These are phyloP conservation scores for Holcopasites calliopsidis DNA, from an alignment of 1,140 invertebrate species.

Conservation along the genomic window DNA sequence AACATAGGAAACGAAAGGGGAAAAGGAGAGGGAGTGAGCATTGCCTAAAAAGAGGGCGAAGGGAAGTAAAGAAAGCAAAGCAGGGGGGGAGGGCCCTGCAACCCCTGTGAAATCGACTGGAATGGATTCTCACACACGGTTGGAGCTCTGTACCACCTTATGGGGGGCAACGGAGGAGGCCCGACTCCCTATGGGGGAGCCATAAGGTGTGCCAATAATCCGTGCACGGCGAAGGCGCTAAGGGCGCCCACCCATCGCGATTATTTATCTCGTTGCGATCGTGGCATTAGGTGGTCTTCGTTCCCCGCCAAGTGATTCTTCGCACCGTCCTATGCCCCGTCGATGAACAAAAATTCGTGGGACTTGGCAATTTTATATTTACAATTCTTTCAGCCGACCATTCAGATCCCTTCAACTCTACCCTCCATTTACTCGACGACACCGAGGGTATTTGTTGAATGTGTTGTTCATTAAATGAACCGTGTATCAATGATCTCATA, in stretches of 20 bases:
- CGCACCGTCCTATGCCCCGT: neutral
- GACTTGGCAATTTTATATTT: neutral
- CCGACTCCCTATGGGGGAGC: conserved; percentile 59
- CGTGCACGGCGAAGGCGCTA: conserved; percentile 48
- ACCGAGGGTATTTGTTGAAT: too few relatives aligned
- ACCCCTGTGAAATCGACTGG: conserved; percentile 75
- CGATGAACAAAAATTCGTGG: neutral
- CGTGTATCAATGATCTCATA: too few relatives aligned
- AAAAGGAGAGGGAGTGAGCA: conserved; percentile 6
- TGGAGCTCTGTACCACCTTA: conserved; percentile 76
- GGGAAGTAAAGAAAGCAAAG: neutral
- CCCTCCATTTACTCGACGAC: too few relatives aligned
- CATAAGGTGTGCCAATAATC: conserved; percentile 57
- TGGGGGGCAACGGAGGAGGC: conserved; percentile 50
- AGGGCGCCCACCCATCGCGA: conserved; percentile 71
- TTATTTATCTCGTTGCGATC: conserved; percentile 72
- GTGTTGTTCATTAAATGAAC: too few relatives aligned
- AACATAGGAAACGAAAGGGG: neutral
- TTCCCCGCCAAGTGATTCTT: neutral
- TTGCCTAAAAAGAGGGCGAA: neutral
- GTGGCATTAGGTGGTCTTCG: conserved; percentile 67
- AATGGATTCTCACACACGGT: conserved; percentile 77
- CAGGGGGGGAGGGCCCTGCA: conserved; percentile 56
- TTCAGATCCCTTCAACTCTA: too few relatives aligned
- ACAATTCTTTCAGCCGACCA: too few relatives aligned